These are phyloP conservation scores for Steinernema scapterisci DNA, from an alignment of 2,888 invertebrate genomes.

Conservation along the genomic window DNA sequence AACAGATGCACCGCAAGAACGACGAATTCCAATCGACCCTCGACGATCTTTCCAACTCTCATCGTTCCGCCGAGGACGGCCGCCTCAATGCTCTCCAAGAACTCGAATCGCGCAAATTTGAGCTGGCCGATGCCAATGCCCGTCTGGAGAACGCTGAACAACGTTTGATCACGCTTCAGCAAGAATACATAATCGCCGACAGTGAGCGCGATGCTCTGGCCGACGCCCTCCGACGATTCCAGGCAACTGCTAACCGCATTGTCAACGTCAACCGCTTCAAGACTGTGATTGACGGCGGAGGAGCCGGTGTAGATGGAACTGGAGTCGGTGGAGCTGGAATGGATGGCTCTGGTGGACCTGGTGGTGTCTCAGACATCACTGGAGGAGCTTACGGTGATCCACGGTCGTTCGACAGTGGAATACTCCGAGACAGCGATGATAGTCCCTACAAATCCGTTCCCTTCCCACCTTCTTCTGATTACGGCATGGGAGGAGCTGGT, in stretches of 20 bases:
- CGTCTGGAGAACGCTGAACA: constrained; percentile 66
- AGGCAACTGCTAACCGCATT: constrained; percentile 60
- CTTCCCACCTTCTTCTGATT: constrained; percentile 2
- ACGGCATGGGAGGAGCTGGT: constrained; percentile 5
- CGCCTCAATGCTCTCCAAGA: constrained; percentile 64
- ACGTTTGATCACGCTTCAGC: constrained; percentile 59
- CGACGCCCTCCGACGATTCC: constrained; percentile 64
- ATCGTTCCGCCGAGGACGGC: constrained; percentile 61
- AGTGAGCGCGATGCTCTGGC: constrained; percentile 60
- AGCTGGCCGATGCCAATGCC: constrained; percentile 58
- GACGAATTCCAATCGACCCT: constrained; percentile 64
- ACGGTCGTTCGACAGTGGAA: constrained; percentile 17
- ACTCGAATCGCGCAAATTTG: constrained; percentile 63
- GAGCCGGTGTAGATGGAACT: constrained; percentile 19
- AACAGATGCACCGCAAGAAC: constrained; percentile 64
- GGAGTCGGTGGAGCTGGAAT: background rate
- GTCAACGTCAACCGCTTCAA: constrained; percentile 56
- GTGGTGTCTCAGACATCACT: background rate
- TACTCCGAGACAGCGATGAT: background rate
- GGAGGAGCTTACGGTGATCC: constrained; percentile 4
- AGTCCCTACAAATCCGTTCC: constrained; percentile 28
- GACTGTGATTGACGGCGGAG: constrained; percentile 29
- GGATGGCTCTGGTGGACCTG: background rate
- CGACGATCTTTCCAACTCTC: constrained; percentile 63
- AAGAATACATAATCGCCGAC: constrained; percentile 64